phyloP scores from a whole-genome alignment of 2,113 vertebrate genomes.

The Willisornis vidua region DNA sequence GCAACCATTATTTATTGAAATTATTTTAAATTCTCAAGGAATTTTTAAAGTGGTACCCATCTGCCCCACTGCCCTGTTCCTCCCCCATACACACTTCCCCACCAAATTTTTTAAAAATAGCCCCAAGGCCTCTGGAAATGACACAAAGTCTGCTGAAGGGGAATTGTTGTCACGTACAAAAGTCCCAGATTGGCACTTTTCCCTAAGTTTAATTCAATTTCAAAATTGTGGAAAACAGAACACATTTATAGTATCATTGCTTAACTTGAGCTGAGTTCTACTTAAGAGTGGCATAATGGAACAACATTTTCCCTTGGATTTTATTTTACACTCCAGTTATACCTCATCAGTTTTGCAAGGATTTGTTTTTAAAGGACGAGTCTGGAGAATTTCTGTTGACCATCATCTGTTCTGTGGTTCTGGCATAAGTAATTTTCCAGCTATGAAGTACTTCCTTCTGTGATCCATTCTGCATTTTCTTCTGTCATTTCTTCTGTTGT shows the following conservation, averaged over 20 bases:
- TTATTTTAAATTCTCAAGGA: not conserved
- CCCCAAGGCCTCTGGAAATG: not conserved
- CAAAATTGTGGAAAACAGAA: not conserved
- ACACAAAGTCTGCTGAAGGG: not conserved
- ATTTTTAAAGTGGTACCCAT: not conserved
- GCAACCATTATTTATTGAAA: not conserved
- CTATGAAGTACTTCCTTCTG: not conserved
- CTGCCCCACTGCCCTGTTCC: not conserved
- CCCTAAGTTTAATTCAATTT: not conserved
- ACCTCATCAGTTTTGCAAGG: not conserved
- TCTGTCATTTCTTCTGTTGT: not conserved
- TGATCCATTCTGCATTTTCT: not conserved
- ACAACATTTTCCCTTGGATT: not conserved
- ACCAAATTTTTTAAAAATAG: not conserved
- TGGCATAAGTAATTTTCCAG: not conserved
- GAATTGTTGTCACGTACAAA: not conserved
- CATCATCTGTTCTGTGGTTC: not conserved
- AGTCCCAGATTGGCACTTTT: not conserved
- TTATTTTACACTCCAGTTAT: not conserved
- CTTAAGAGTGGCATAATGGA: not conserved
- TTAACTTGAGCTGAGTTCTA: not conserved
- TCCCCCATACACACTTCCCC: not conserved
- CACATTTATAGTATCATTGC: not conserved
- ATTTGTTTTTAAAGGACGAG: not conserved
- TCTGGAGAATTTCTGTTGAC: not conserved